These are phyloP conservation scores for Tetheella fluctuosa DNA, from an alignment of 2,888 invertebrate species.

Conservation along the genomic window DNA sequence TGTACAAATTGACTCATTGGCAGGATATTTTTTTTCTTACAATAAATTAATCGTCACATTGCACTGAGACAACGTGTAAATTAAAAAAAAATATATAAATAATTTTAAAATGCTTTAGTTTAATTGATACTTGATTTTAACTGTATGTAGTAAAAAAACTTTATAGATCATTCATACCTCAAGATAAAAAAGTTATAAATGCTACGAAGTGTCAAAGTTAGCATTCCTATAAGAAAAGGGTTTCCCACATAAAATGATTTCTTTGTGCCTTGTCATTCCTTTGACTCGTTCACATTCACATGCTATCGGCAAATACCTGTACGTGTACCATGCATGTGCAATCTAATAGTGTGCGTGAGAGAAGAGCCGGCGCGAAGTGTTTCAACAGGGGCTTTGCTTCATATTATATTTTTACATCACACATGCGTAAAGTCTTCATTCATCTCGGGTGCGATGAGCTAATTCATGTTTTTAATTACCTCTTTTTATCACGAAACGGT, in stretches of 20 bases:
- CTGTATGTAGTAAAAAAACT: too few relatives aligned
- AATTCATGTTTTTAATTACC: slow-evolving; percentile 10
- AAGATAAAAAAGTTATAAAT: neutral
- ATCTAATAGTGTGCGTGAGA: slow-evolving; percentile 12
- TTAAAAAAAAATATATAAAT: too few relatives aligned
- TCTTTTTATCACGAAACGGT: slow-evolving; percentile 13
- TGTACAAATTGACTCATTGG: too few relatives aligned
- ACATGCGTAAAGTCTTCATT: slow-evolving; percentile 13
- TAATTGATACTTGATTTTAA: too few relatives aligned
- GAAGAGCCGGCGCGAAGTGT: slow-evolving; percentile 13
- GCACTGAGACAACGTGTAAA: too few relatives aligned
- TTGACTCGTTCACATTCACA: slow-evolving; percentile 47
- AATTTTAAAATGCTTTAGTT: too few relatives aligned
- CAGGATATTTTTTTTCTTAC: too few relatives aligned
- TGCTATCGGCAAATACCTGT: slow-evolving; percentile 28
- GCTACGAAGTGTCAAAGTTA: neutral
- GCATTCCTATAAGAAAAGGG: slow-evolving; percentile 9
- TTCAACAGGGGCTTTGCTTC: slow-evolving; percentile 7
- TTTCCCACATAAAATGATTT: slow-evolving; percentile 41
- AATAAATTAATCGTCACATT: too few relatives aligned
- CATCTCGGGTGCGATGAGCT: slow-evolving; percentile 15
- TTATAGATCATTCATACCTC: neutral
- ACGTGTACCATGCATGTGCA: slow-evolving; percentile 17
- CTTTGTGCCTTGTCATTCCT: slow-evolving; percentile 40
- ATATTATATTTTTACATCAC: slow-evolving; percentile 14